Conservation (phyloP, 2,113 vertebrate species). For the Salvator merianae region DNA sequence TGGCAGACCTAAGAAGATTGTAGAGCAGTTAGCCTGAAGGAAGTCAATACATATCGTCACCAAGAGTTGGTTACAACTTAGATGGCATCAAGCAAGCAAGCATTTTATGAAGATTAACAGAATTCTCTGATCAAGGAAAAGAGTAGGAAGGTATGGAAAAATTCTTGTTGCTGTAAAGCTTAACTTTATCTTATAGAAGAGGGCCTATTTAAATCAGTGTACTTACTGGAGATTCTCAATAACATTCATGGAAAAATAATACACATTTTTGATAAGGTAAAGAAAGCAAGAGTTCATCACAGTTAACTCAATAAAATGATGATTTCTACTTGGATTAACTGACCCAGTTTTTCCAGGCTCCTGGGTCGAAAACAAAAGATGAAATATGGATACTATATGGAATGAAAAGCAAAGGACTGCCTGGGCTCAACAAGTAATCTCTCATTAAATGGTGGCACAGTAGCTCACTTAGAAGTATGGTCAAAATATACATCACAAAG, state of each 20-base stretch:
- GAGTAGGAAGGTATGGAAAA: constrained; percentile 36
- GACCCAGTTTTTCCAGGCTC: constrained; percentile 77
- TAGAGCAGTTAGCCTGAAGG: too few species aligned
- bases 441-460: constrained; percentile 23
- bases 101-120: constrained; percentile 20
- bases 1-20: too few species aligned
- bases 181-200: constrained; percentile 35
- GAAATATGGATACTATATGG: constrained; percentile 47
- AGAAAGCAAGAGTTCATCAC: constrained; percentile 64
- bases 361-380: constrained; percentile 62
- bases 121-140: constrained; percentile 42
- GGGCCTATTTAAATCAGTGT: constrained; percentile 56
- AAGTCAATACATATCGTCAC: too few species aligned
- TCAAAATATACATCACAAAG: neutral
- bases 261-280: constrained; percentile 58
- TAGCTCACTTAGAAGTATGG: neutral
- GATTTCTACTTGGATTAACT: constrained; percentile 79
- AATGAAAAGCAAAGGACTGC: constrained; percentile 43
- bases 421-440: constrained; percentile 31
- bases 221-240: constrained; percentile 44
- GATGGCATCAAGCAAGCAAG: too few species aligned
- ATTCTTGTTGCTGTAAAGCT: constrained; percentile 52
- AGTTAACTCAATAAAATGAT: constrained; percentile 77
- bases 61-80: too few species aligned
- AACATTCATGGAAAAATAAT: constrained; percentile 55